phyloP scores from a whole-genome alignment of 2,888 invertebrate species.

The Dynastes grantii region DNA sequence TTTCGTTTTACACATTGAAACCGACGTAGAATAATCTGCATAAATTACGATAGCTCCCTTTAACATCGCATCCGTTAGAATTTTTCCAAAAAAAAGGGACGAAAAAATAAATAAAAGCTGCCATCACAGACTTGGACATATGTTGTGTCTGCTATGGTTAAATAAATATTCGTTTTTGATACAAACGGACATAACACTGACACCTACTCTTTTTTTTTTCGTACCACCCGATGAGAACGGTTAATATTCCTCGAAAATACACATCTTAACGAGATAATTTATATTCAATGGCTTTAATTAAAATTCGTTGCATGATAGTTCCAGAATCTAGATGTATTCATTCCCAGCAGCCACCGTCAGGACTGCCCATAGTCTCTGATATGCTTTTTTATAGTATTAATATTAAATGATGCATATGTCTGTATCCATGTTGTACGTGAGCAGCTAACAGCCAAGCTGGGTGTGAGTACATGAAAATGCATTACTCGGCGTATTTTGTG shows the following conservation, averaged over 20 bases:
- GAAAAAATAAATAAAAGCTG: neutral
- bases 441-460: too few species aligned
- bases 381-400: too few species aligned
- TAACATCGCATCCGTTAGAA: conserved; percentile 6
- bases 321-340: too few species aligned
- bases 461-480: too few species aligned
- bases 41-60: conserved; percentile 4
- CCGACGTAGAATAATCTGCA: conserved; percentile 13
- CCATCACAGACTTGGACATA: neutral
- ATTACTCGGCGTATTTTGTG: too few species aligned
- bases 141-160: neutral
- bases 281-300: conserved; percentile 22
- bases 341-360: too few species aligned
- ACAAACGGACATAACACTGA: conserved; percentile 7
- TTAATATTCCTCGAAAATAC: conserved; percentile 16
- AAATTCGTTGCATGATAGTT: conserved; percentile 1
- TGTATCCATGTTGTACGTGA: too few species aligned
- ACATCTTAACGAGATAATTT: conserved; percentile 24
- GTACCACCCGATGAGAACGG: conserved; percentile 16
- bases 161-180: neutral
- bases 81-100: neutral
- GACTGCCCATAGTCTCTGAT: too few species aligned
- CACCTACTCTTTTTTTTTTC: neutral
- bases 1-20: neutral
- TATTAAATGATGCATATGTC: too few species aligned